Percentiles rank a stretch among this genome's conserved stretches.
These are phyloP conservation scores for Pardalotus punctatus DNA, from an alignment of 2,113 vertebrate genomes.

Conservation along the genomic window DNA sequence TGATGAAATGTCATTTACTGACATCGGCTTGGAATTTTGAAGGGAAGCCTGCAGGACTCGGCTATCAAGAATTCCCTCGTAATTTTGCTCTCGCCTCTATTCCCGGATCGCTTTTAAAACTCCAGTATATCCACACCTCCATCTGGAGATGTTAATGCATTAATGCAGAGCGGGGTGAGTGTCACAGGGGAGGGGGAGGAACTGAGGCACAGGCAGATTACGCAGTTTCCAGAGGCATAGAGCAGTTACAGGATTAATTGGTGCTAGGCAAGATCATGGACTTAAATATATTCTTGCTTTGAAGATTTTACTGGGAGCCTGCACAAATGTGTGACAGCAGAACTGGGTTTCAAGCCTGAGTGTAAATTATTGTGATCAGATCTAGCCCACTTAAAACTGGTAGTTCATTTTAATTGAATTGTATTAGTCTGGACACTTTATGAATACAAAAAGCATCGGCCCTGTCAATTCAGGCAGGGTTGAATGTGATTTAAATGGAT, in stretches of 20 bases:
- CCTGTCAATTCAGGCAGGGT: not conserved
- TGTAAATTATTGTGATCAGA: slow-evolving; percentile 48
- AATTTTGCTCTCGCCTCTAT: not conserved
- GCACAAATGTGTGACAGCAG: slow-evolving; percentile 32
- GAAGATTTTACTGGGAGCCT: slow-evolving; percentile 53
- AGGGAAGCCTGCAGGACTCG: not conserved
- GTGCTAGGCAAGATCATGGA: slow-evolving; percentile 41
- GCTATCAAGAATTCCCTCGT: not conserved
- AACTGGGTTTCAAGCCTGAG: slow-evolving; percentile 15
- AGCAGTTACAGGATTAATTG: slow-evolving; percentile 50
- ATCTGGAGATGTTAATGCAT: not conserved
- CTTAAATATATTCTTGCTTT: slow-evolving; percentile 54
- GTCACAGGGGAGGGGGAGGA: not conserved
- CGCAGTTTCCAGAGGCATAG: slow-evolving; percentile 42
- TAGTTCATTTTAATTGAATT: slow-evolving; percentile 56
- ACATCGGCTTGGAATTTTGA: not conserved
- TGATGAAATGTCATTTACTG: not conserved
- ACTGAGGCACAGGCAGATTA: slow-evolving; percentile 18
- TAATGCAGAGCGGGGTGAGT: not conserved
- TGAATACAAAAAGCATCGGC: not conserved
- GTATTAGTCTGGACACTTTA: slow-evolving; percentile 36
- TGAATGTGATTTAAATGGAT: not conserved
- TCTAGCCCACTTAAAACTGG: slow-evolving; percentile 50
- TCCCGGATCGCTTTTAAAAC: not conserved
- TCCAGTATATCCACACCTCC: not conserved